phyloP scores from a whole-genome alignment of 2,113 vertebrate species.

The Uria aalge region DNA sequence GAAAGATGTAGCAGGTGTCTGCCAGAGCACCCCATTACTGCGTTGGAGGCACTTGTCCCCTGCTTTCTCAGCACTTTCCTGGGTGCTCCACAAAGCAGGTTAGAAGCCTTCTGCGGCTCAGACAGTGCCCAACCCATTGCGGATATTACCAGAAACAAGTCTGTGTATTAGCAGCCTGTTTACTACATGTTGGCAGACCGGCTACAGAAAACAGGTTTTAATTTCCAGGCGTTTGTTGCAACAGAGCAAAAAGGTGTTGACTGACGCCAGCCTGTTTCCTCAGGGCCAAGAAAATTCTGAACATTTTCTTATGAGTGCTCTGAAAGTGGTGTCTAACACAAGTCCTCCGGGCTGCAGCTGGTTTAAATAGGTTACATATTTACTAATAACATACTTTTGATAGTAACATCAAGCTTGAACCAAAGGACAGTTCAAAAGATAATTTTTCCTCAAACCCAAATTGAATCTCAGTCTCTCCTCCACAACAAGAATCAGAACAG shows the following conservation, averaged over 20 bases:
- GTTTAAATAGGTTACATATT: not conserved
- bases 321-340: not conserved
- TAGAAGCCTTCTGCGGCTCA: not conserved
- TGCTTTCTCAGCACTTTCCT: not conserved
- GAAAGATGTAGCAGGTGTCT: not conserved
- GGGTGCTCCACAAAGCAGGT: not conserved
- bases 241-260: not conserved
- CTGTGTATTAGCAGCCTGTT: not conserved
- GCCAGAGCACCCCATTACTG: not conserved
- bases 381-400: not conserved
- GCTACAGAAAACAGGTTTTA: not conserved
- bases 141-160: not conserved
- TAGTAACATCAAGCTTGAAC: not conserved
- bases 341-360: not conserved
- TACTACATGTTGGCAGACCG: not conserved
- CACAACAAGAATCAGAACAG: not conserved
- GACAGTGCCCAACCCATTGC: not conserved
- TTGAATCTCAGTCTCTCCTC: not conserved
- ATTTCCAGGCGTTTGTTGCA: not conserved
- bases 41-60: not conserved
- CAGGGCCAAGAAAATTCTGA: not conserved
- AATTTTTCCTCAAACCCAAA: not conserved
- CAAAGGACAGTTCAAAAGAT: not conserved
- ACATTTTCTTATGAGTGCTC: not conserved
- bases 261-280: not conserved